phyloP scores from a whole-genome alignment of 2,797 vertebrate genomes.

The Myiothlypis chrysogaster region DNA sequence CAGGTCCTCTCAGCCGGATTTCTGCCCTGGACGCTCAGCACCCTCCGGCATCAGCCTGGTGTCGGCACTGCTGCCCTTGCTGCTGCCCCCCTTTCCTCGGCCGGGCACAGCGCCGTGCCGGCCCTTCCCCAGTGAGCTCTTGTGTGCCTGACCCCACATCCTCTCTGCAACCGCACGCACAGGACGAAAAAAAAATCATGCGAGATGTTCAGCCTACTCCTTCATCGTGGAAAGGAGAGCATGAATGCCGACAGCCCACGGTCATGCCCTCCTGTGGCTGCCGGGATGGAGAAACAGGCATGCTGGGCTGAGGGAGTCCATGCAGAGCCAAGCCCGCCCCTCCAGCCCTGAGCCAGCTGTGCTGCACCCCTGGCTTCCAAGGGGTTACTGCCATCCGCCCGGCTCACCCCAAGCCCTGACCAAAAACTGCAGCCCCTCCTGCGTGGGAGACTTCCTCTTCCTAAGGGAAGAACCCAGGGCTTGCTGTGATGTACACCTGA shows the following conservation, averaged over 20 bases:
- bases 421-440: not conserved
- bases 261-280: not conserved
- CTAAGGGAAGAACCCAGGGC: not conserved
- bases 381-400: not conserved
- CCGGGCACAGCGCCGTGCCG: not conserved
- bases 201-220: not conserved
- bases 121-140: not conserved
- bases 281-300: not conserved
- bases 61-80: not conserved
- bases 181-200: not conserved
- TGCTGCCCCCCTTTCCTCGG: not conserved
- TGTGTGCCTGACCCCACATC: not conserved
- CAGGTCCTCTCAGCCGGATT: not conserved
- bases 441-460: not conserved
- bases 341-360: not conserved
- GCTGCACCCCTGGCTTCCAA: not conserved
- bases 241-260: not conserved
- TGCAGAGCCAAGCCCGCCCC: not conserved
- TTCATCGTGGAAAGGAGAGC: not conserved
- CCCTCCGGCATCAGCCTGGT: not conserved
- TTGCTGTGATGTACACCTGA: not conserved
- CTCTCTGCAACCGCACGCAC: not conserved
- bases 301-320: not conserved
- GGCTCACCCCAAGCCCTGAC: not conserved
- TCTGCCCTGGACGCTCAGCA: not conserved